These are phyloP conservation scores for Marronus borbonicus DNA, from an alignment of 2,888 invertebrate species.

Conservation along the genomic window DNA sequence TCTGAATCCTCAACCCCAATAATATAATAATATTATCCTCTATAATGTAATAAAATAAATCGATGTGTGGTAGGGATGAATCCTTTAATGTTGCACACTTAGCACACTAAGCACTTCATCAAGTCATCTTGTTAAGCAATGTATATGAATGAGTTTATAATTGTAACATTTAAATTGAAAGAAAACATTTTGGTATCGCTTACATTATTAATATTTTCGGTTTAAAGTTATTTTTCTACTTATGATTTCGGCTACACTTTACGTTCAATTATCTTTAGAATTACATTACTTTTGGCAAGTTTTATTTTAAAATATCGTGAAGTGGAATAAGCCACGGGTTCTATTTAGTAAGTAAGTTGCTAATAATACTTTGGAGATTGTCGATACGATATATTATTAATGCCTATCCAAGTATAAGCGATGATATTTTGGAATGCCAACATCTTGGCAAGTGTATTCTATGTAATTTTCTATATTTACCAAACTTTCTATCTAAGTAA, in stretches of 20 bases:
- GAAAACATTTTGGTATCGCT: background rate
- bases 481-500: background rate
- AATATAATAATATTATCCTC: slow-evolving; percentile 35
- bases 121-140: slow-evolving; percentile 21
- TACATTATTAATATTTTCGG: background rate
- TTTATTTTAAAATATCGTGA: background rate
- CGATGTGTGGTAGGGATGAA: background rate
- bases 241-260: background rate
- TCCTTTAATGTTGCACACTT: background rate
- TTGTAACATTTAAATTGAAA: background rate
- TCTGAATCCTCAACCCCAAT: slow-evolving; percentile 55
- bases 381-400: slow-evolving; percentile 26
- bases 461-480: background rate
- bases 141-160: background rate
- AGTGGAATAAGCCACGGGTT: background rate
- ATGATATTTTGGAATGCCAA: background rate
- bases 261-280: slow-evolving; percentile 11
- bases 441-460: background rate
- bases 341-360: background rate
- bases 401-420: background rate
- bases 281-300: slow-evolving; percentile 16
- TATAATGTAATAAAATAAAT: slow-evolving; percentile 14
- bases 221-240: background rate
- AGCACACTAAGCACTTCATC: slow-evolving; percentile 5
- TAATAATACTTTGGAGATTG: slow-evolving; percentile 18